Conservation (phyloP, 2,797 vertebrate genomes). For the Cetoscarus ocellatus region DNA sequence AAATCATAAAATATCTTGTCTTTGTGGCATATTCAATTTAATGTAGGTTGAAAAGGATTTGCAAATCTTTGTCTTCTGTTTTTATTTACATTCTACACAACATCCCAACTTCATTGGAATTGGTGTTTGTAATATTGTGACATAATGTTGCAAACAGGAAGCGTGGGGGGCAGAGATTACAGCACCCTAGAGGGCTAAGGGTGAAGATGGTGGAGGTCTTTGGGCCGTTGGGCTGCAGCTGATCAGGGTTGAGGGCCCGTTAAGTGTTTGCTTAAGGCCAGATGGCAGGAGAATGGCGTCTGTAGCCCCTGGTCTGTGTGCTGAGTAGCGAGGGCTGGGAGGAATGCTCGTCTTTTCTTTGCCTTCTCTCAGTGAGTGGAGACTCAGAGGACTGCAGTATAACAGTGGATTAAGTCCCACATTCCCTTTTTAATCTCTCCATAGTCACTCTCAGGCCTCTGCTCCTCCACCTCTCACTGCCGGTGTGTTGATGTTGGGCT, state of each 20-base stretch:
- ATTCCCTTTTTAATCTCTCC: constrained; percentile 80
- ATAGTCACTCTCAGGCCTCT: constrained; percentile 67
- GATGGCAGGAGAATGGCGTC: constrained; percentile 71
- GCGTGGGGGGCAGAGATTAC: neutral
- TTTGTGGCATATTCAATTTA: too few relatives aligned
- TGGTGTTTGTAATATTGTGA: too few relatives aligned
- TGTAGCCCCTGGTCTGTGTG: constrained; percentile 42
- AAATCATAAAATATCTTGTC: too few relatives aligned
- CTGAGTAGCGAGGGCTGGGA: constrained; percentile 34
- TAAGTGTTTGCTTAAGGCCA: constrained; percentile 72
- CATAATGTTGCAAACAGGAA: too few relatives aligned
- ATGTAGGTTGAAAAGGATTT: too few relatives aligned
- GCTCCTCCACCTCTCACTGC: constrained; percentile 42
- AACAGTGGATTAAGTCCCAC: constrained; percentile 80
- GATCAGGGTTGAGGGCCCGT: constrained; percentile 34
- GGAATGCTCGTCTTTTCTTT: constrained; percentile 76
- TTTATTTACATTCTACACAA: too few relatives aligned
- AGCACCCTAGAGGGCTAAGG: constrained; percentile 1
- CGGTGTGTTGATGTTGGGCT: constrained; percentile 61
- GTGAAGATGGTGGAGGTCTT: neutral
- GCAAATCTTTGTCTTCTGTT: too few relatives aligned
- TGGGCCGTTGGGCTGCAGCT: neutral
- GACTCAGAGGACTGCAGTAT: constrained; percentile 59
- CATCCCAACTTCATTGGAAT: too few relatives aligned
- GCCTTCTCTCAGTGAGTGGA: constrained; percentile 57